A percentile compares a stretch with the other conserved stretches of the same genome.
Conservation (phyloP, 2,888 invertebrate species). For the Cactoblastis cactorum region DNA sequence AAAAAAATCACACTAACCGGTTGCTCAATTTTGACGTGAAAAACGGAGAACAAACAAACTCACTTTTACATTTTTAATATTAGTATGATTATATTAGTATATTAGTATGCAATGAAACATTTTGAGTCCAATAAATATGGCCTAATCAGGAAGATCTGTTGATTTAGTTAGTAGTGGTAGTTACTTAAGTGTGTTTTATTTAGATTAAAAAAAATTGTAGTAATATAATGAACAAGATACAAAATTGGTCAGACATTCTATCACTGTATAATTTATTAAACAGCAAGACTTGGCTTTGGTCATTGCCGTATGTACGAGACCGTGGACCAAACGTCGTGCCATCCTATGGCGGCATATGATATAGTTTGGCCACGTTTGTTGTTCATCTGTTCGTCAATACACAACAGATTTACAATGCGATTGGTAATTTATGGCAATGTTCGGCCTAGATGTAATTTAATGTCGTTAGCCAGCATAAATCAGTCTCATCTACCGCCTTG, state of each 20-base stretch:
- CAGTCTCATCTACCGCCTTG: slow-evolving; percentile 65
- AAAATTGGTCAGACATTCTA: not conserved
- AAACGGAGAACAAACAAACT: too few relatives aligned
- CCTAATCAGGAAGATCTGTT: too few relatives aligned
- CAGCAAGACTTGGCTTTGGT: not conserved
- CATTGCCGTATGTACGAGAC: not conserved
- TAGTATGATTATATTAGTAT: too few relatives aligned
- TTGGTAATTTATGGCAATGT: slow-evolving; percentile 73
- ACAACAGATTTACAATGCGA: slow-evolving; percentile 74
- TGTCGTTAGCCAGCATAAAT: slow-evolving; percentile 72
- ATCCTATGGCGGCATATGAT: slow-evolving; percentile 53
- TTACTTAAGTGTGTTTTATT: too few relatives aligned
- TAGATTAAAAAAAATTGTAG: too few relatives aligned
- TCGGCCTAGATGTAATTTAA: slow-evolving; percentile 78
- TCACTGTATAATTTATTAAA: slow-evolving; percentile 26
- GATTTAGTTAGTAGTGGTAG: too few relatives aligned
- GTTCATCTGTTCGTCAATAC: slow-evolving; percentile 70
- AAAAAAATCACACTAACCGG: too few relatives aligned
- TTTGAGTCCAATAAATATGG: too few relatives aligned
- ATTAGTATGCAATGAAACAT: too few relatives aligned
- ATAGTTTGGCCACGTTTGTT: slow-evolving; percentile 66
- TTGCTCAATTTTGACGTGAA: too few relatives aligned
- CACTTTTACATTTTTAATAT: too few relatives aligned
- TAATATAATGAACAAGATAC: not conserved
- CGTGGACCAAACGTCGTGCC: slow-evolving; percentile 18